Conservation (phyloP, 2,888 invertebrate genomes). For the Busseola fusca region DNA sequence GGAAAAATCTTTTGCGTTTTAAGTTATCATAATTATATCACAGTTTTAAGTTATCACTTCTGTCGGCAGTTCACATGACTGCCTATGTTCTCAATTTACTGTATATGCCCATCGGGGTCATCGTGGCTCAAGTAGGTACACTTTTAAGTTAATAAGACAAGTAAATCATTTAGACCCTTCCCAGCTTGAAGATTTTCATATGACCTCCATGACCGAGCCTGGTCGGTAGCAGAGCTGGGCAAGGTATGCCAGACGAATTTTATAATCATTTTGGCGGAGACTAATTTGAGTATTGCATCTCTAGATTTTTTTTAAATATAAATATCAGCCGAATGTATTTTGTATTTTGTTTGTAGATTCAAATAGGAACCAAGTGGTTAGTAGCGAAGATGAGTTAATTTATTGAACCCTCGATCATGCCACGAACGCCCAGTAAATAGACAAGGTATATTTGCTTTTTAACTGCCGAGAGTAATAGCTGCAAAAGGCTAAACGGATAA, state of each 20-base stretch:
- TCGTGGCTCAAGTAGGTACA: too few species aligned
- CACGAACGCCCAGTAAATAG: neutral
- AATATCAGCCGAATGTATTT: neutral
- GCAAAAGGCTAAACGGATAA: slow-evolving; percentile 6
- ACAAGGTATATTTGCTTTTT: neutral
- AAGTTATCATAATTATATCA: too few species aligned
- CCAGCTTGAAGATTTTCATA: too few species aligned
- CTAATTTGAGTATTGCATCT: neutral
- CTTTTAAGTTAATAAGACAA: too few species aligned
- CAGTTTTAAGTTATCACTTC: too few species aligned
- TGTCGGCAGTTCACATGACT: too few species aligned
- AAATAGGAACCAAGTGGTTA: neutral
- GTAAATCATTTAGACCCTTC: too few species aligned
- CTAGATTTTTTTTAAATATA: neutral
- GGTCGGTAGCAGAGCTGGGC: neutral
- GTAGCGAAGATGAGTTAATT: neutral
- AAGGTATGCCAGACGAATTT: neutral
- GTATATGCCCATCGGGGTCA: too few species aligned
- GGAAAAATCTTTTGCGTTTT: too few species aligned
- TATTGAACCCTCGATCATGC: neutral
- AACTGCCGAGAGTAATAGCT: neutral
- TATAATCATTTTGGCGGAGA: neutral
- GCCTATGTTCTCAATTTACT: too few species aligned
- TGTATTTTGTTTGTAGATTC: neutral
- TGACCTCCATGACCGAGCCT: too few species aligned